These are phyloP conservation scores for Daktulosphaira vitifoliae DNA, from an alignment of 1,140 invertebrate species.

Conservation along the genomic window DNA sequence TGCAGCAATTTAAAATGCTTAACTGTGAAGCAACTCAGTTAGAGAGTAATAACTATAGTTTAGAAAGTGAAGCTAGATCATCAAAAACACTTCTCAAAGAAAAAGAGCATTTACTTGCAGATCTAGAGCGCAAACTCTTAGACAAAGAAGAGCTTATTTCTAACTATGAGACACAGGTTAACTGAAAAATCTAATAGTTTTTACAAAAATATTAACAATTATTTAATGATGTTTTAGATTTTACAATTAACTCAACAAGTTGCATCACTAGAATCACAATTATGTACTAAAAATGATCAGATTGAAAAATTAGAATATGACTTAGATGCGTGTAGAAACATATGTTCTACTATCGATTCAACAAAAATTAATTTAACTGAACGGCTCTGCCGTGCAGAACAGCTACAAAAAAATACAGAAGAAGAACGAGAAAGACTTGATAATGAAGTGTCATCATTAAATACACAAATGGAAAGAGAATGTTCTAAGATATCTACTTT, in stretches of 20 bases:
- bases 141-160: slow-evolving; percentile 48
- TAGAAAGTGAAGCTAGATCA: slow-evolving; percentile 59
- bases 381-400: slow-evolving; percentile 37
- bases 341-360: slow-evolving; percentile 49
- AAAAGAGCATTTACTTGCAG: slow-evolving; percentile 47
- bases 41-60: slow-evolving; percentile 61
- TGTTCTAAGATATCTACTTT: slow-evolving; percentile 45
- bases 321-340: slow-evolving; percentile 46
- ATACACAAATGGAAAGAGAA: slow-evolving; percentile 46
- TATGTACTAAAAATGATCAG: slow-evolving; percentile 44
- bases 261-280: slow-evolving; percentile 48
- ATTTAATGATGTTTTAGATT: slow-evolving; percentile 44
- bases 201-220: slow-evolving; percentile 4
- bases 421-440: slow-evolving; percentile 43
- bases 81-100: slow-evolving; percentile 49
- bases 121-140: slow-evolving; percentile 48
- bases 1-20: slow-evolving; percentile 61
- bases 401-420: slow-evolving; percentile 41
- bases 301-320: slow-evolving; percentile 44
- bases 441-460: slow-evolving; percentile 43
- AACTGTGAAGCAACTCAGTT: slow-evolving; percentile 59
- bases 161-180: slow-evolving; percentile 50
- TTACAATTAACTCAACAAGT: slow-evolving; percentile 48
- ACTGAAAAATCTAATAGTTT: slow-evolving; percentile 1
- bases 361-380: slow-evolving; percentile 47